A percentile compares a stretch with the other conserved stretches of the same genome.
phyloP scores from a whole-genome alignment of 1,140 invertebrate species.

The Holcopasites calliopsidis region DNA sequence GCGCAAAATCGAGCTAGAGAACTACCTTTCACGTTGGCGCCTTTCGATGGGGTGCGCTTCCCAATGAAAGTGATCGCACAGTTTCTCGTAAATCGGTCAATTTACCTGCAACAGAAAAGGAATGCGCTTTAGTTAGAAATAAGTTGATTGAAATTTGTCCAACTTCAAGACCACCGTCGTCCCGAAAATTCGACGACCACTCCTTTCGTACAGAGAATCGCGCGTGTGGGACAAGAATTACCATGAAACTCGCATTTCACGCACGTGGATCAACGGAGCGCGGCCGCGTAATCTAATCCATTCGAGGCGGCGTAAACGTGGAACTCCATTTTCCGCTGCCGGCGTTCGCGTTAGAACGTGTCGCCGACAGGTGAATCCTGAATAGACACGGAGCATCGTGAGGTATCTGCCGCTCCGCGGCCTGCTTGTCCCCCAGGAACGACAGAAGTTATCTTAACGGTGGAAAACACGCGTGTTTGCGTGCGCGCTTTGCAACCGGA shows the following conservation, averaged over 20 bases:
- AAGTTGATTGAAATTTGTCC: too few species aligned
- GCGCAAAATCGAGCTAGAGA: constrained; percentile 25
- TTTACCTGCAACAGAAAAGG: constrained; percentile 27
- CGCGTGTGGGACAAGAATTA: background rate
- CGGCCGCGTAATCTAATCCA: background rate
- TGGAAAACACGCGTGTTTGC: constrained; percentile 36
- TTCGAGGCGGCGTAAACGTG: background rate
- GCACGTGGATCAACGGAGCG: background rate
- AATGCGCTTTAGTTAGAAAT: too few species aligned
- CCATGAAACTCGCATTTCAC: background rate
- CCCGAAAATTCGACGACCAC: background rate
- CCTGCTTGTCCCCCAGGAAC: background rate
- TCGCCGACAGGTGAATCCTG: constrained; percentile 4
- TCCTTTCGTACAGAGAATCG: too few species aligned
- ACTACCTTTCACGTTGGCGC: background rate
- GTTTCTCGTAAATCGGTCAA: background rate
- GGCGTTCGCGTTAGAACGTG: constrained; percentile 10
- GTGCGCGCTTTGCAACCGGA: constrained; percentile 29
- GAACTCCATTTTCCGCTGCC: constrained; percentile 8
- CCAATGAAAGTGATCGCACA: background rate
- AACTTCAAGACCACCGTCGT: too few species aligned
- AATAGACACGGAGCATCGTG: constrained; percentile 14
- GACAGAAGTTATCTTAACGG: constrained; percentile 33
- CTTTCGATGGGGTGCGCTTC: background rate
- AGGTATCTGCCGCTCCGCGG: background rate